Percentiles rank a stretch among this genome's conserved stretches.
phyloP scores from a whole-genome alignment of 2,113 vertebrate species.

The Paraplagusia blochii region DNA sequence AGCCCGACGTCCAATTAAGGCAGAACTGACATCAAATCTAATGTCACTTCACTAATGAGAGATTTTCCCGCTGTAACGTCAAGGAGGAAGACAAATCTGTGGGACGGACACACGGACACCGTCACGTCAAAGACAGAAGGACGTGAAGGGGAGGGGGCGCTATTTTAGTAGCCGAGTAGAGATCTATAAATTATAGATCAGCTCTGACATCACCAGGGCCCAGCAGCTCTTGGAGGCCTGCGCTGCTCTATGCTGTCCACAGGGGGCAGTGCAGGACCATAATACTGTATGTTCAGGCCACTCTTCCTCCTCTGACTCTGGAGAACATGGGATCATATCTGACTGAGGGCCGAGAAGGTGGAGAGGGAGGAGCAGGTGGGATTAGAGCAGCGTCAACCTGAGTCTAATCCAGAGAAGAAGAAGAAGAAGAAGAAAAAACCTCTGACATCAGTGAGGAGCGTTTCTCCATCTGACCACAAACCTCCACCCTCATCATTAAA shows the following conservation, averaged over 20 bases:
- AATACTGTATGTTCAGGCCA: background rate
- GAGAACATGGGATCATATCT: slow-evolving; percentile 5
- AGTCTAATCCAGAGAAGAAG: background rate
- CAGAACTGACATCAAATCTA: background rate
- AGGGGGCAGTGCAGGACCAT: slow-evolving; percentile 68
- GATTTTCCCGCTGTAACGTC: background rate
- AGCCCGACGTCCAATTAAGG: slow-evolving; percentile 6
- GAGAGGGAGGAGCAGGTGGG: background rate
- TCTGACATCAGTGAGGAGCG: too few species aligned
- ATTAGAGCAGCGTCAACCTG: background rate
- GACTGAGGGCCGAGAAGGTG: background rate
- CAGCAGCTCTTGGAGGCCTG: slow-evolving; percentile 11
- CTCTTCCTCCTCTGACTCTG: slow-evolving; percentile 1
- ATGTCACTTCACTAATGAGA: background rate
- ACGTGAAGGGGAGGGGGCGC: background rate
- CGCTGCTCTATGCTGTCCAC: slow-evolving; percentile 60
- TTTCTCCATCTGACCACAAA: too few species aligned
- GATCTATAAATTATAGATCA: slow-evolving; percentile 68
- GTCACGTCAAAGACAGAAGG: too few species aligned
- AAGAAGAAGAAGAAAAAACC: background rate
- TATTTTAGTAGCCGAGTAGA: slow-evolving; percentile 40
- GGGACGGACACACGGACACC: background rate
- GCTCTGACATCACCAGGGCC: slow-evolving; percentile 44
- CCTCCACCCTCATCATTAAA: too few species aligned
- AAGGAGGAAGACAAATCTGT: too few species aligned